phyloP scores from a whole-genome alignment of 1,140 invertebrate genomes.

The Zaprionus lachaisei region DNA sequence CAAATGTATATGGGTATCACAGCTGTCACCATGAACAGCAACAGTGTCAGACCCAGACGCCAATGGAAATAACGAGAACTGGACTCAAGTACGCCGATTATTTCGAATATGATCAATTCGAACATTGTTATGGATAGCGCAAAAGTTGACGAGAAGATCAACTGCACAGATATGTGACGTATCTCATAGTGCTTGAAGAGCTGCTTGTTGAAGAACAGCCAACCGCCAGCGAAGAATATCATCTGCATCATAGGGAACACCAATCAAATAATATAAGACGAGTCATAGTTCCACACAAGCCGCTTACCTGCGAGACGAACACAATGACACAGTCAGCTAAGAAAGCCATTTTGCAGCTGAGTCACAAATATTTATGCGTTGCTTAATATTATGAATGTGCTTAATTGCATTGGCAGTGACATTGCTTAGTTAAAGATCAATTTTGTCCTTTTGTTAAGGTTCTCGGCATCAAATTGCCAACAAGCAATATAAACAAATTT shows the following conservation, averaged over 20 bases:
- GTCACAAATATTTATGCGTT: conserved; percentile 33
- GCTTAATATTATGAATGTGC: conserved; percentile 22
- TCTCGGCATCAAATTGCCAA: conserved; percentile 44
- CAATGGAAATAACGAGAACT: conserved; percentile 98
- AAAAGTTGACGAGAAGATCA: conserved; percentile 99
- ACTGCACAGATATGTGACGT: conserved; percentile 95
- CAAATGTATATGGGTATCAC: conserved; percentile 99
- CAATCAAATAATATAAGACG: neutral
- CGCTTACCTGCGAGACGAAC: conserved; percentile 88
- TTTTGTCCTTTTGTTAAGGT: conserved; percentile 10
- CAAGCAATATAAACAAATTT: conserved; percentile 54
- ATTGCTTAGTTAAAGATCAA: conserved; percentile 47
- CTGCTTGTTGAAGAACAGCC: conserved; percentile 99
- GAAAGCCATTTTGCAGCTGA: conserved; percentile 86
- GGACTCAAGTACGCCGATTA: conserved; percentile 95
- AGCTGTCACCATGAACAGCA: conserved; percentile 97
- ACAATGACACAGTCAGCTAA: conserved; percentile 89
- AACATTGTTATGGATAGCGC: conserved; percentile 99
- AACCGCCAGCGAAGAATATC: conserved; percentile 97
- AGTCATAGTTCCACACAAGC: neutral
- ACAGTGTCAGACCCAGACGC: conserved; percentile 95
- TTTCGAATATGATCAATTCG: conserved; percentile 99
- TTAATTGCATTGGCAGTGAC: conserved; percentile 39
- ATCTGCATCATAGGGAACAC: conserved; percentile 86
- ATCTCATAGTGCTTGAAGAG: conserved; percentile 99